Evolutionary conservation across 2,113 vertebrate species (phyloP), one percentile per base, ranked within the genome.

Genomic region (Erpornis zantholeuca): DNA sequence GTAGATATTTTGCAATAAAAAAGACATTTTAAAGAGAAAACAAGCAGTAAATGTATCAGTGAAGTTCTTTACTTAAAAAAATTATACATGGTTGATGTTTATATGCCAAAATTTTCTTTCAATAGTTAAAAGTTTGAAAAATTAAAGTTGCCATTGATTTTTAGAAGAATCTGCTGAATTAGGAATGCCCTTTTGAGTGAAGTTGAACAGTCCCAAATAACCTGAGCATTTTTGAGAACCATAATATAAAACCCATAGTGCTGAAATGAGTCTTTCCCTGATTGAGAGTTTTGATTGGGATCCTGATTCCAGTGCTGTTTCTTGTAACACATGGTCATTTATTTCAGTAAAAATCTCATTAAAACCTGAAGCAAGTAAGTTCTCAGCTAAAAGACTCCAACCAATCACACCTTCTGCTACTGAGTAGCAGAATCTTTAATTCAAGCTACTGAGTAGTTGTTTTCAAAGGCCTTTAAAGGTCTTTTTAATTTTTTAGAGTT

Each of bases 251-350:
- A 6, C 12, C 6, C 56, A 22, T 7, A 28, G 11, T n/a, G 57
- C 9, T 60, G 40, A 72, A 82, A 70, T 45, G 3, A 80, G 4
- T 33, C 14, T 54, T 75, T 79, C 23, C 33, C 35, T 1, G 0
- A 9, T 1, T 8, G 49, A 42, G 24, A 82, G 35, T 76, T 86
- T 72, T 31, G 44, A 31, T 4, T 47, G 7, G 10, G 47, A 38
- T 33, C 35, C 49, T 59, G 29, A 88, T 71, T 71, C 53, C 28
- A 31, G 17, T 16, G 36, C 4, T 20, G 6, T 40, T 59, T 82
- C 52, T 71, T 28, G 21, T 38, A 78, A 29, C 0, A 1, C 6
- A 2, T 1, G 6, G 1, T 13, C 25, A 61, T 50, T 78, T 54
- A 38, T 21, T 56, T 68, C 22, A 76, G 23, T 12, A 76, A 84